Evolutionary conservation across 2,797 vertebrate species (phyloP).

Genomic region (Pangasius macronema): DNA sequence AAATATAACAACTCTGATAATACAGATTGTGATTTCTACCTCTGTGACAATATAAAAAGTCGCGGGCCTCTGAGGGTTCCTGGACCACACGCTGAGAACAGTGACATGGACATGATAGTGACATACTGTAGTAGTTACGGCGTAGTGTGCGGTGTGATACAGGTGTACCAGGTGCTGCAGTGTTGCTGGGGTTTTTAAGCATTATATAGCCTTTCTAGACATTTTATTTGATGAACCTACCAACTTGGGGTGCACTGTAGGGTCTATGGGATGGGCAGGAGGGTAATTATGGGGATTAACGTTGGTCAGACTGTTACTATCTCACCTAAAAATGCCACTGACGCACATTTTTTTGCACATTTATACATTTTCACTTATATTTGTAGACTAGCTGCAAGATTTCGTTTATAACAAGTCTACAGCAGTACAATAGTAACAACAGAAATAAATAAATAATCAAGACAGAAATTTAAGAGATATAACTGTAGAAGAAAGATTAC

Average conservation of each 20-base stretch:
- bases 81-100: not conserved
- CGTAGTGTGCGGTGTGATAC: not conserved
- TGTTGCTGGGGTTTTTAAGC: not conserved
- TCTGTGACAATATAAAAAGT: not conserved
- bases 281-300: not conserved
- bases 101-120: not conserved
- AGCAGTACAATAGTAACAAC: no score
- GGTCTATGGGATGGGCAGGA: not conserved
- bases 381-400: not conserved
- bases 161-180: not conserved
- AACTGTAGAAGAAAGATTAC: no score
- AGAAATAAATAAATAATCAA: no score
- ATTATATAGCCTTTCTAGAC: not conserved
- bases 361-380: not conserved
- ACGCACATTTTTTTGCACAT: not conserved
- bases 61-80: not conserved
- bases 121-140: not conserved
- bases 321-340: not conserved
- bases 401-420: not conserved
- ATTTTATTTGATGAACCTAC: not conserved
- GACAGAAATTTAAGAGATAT: no score
- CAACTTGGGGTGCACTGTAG: not conserved
- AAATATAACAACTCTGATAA: not conserved
- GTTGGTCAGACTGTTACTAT: not conserved
- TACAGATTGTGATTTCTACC: not conserved